These are phyloP conservation scores for Aplysina aerophoba DNA, from an alignment of 37 sponge, comb jelly and placozoan species.

Conservation along the genomic window DNA sequence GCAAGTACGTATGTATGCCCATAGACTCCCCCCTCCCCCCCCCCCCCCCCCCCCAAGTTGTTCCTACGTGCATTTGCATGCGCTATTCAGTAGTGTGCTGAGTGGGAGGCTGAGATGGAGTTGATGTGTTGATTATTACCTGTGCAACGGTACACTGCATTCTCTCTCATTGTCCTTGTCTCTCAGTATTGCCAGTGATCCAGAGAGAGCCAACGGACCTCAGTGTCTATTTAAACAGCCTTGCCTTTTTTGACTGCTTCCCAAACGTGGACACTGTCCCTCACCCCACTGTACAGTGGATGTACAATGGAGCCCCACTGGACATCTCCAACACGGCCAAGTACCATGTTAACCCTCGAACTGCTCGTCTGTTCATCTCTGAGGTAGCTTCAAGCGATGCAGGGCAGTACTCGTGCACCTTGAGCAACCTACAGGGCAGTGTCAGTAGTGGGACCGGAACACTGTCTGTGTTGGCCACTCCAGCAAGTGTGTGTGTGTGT, in stretches of 20 bases:
- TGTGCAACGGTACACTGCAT: too few species aligned
- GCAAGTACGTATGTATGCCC: too few species aligned
- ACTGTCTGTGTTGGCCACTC: not conserved
- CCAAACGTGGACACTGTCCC: not conserved
- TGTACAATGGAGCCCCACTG: not conserved
- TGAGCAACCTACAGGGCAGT: not conserved
- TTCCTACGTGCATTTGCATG: too few species aligned
- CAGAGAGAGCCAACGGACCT: not conserved
- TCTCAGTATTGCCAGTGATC: not conserved
- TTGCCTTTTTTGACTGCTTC: constrained; percentile 14
- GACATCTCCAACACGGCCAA: not conserved
- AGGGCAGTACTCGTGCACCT: not conserved
- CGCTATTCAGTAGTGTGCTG: too few species aligned
- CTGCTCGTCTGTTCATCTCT: constrained; percentile 14
- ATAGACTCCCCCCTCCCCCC: too few species aligned
- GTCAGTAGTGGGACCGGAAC: not conserved
- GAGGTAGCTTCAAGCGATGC: not conserved
- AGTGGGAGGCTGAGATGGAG: too few species aligned
- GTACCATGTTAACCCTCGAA: not conserved
- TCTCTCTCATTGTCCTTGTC: too few species aligned
- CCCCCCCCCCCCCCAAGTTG: too few species aligned
- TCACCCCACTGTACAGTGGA: constrained; percentile 10
- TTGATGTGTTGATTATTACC: too few species aligned
- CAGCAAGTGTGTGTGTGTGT: too few species aligned
- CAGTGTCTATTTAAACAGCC: not conserved